phyloP scores from a whole-genome alignment of 1,140 invertebrate genomes.

The Zelostemma sp. region DNA sequence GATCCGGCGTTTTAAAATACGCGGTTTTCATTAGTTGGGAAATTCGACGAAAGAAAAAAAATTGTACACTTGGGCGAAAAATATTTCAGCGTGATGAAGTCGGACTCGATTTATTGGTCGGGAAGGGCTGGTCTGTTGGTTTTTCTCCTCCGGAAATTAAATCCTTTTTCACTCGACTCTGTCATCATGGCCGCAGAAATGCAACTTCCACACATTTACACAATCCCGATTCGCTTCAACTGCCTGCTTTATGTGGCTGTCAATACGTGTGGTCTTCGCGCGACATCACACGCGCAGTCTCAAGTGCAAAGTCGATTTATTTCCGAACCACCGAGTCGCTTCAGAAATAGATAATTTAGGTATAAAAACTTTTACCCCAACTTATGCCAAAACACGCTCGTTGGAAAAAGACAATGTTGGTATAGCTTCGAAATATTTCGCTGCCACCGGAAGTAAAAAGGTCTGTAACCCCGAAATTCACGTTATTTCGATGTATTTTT shows the following conservation, averaged over 20 bases:
- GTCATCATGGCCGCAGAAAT: conserved; percentile 28
- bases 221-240: conserved; percentile 33
- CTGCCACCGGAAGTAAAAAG: too few relatives aligned
- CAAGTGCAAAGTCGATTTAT: conserved; percentile 22
- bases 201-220: conserved; percentile 43
- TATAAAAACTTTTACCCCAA: too few relatives aligned
- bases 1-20: too few relatives aligned
- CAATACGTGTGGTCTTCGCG: conserved; percentile 30
- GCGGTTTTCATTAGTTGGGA: conserved; percentile 19
- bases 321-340: conserved; percentile 17
- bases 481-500: too few relatives aligned
- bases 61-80: conserved; percentile 13
- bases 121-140: conserved; percentile 50
- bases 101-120: conserved; percentile 42
- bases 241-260: conserved; percentile 36
- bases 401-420: too few relatives aligned
- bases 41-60: conserved; percentile 25
- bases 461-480: too few relatives aligned
- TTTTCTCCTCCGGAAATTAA: conserved; percentile 65
- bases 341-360: too few relatives aligned
- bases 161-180: conserved; percentile 57
- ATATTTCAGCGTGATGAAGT: conserved; percentile 28
- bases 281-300: conserved; percentile 23
- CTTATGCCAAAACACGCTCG: too few relatives aligned
- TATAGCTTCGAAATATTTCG: too few relatives aligned